Conservation (phyloP, 2,113 vertebrate genomes). For the Phylloscopus trochiloides region DNA sequence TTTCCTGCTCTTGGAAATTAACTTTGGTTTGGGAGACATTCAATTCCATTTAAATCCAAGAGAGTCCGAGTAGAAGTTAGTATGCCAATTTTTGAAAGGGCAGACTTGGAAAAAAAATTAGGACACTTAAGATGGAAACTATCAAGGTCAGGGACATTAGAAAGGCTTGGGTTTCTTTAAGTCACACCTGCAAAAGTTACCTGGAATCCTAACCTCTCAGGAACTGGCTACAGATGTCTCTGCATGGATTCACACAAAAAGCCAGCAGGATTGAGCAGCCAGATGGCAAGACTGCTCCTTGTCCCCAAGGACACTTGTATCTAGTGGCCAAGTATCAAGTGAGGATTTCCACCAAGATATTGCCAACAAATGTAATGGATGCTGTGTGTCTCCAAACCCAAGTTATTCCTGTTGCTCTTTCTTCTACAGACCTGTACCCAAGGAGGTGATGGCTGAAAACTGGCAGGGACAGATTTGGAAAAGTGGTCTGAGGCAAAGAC, state of each 20-base stretch:
- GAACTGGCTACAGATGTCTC: not conserved
- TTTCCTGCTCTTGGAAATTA: not conserved
- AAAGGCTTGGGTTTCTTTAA: not conserved
- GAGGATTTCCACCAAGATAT: not conserved
- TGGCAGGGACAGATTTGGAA: rapidly evolving
- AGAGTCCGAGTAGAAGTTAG: not conserved
- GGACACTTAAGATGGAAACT: not conserved
- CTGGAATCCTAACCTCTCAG: not conserved
- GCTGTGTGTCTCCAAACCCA: not conserved
- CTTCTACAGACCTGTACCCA: not conserved
- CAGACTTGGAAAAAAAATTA: not conserved
- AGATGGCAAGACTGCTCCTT: not conserved
- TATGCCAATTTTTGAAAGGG: not conserved
- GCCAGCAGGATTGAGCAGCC: rapidly evolving
- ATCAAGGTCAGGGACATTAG: rapidly evolving
- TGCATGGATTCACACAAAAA: not conserved
- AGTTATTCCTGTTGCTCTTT: not conserved
- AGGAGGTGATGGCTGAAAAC: not conserved
- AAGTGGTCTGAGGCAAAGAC: not conserved
- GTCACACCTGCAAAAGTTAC: not conserved
- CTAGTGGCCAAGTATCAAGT: not conserved
- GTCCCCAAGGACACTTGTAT: not conserved
- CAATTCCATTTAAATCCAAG: not conserved
- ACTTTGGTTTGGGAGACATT: not conserved
- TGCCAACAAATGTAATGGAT: not conserved